Evolutionary conservation across 1,140 invertebrate genomes (phyloP).

Genomic region (Pogonus chalceus): DNA sequence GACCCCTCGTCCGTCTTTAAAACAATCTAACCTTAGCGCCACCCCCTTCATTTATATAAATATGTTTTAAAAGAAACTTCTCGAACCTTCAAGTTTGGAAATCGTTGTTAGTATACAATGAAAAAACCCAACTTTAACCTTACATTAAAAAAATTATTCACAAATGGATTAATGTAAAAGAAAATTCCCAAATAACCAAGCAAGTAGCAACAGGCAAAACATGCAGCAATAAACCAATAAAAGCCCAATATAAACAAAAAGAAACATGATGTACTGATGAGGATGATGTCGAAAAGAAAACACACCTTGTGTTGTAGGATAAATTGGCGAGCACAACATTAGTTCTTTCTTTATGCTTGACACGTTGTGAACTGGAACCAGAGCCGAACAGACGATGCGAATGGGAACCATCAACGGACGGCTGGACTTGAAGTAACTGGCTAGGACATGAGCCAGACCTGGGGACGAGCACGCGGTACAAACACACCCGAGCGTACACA

Average conservation of each 20-base stretch:
- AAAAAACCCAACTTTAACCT: slow-evolving; percentile 11
- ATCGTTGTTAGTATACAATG: slow-evolving; percentile 9
- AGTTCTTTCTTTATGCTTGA: slow-evolving; percentile 33
- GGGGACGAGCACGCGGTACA: slow-evolving; percentile 21
- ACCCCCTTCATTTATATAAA: no score
- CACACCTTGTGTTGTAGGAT: slow-evolving; percentile 26
- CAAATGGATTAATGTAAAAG: not conserved
- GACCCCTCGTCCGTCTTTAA: no score
- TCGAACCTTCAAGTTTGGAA: no score
- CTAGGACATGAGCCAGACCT: slow-evolving; percentile 87
- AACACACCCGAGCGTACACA: slow-evolving; percentile 23
- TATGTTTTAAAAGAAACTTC: no score
- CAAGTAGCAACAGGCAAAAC: not conserved
- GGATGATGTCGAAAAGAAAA: no score
- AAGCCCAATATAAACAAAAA: no score
- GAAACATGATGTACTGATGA: no score
- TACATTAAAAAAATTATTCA: slow-evolving; percentile 3
- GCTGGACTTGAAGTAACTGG: slow-evolving; percentile 61
- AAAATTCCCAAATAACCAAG: not conserved
- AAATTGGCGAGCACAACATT: slow-evolving; percentile 18
- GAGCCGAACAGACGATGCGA: slow-evolving; percentile 25
- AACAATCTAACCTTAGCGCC: no score
- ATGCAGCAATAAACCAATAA: no score
- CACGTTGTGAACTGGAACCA: slow-evolving; percentile 26
- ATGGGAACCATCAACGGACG: slow-evolving; percentile 24